Evolutionary conservation across 2,888 invertebrate genomes (phyloP), one percentile per base, ranked within the genome.

Genomic region (Eupithecia abbreviata): DNA sequence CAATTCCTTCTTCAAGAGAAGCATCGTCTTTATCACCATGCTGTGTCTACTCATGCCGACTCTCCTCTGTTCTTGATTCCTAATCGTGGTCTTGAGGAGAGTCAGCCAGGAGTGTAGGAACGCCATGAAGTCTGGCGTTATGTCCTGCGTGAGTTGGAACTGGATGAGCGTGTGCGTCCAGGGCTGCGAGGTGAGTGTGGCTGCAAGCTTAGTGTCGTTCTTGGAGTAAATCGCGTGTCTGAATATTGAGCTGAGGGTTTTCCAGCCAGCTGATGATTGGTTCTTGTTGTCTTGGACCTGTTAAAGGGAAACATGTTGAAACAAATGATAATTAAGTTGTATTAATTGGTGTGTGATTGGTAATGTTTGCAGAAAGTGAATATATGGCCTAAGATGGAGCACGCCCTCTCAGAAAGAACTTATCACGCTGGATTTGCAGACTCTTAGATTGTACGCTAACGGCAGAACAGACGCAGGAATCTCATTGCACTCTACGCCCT

Each of bases 101-200:
- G 86, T 90, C 0, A 95, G 79, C 94, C 94, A 95, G 76, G 89
- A 91, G 70, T 89, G 88, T 7, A 87, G 84, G 74, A 93, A 94
- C 2, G 86, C 86, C 2, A 94, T 78, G 80, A 94, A 94, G 79
- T 94, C 94, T 9, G 85, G 81, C 0, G 91, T 90, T 0, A 89
- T 80, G 6, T 86, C 88, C 71, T 93, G 92, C 10, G 92, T 88
- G n/a, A 93, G 80, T 88, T 94, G 93, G 80, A 93, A 95, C 74
- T 91, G 89, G 83, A 94, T 88, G 2, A 95, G 83, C 0, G 88
- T 89, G 81, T 92, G 90, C 0, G 93, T 94, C 94, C 94, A 94
- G 0, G 93, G 92, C 80, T 95, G 94, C 0, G 91, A 91, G 2
- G 93, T 93, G 0, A 94, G 84, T 2, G 85, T 88, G 1, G 90